A percentile compares a stretch with the other conserved stretches of the same genome.
These are phyloP conservation scores for Silurus aristotelis DNA, from an alignment of 2,797 vertebrate genomes.

Conservation along the genomic window DNA sequence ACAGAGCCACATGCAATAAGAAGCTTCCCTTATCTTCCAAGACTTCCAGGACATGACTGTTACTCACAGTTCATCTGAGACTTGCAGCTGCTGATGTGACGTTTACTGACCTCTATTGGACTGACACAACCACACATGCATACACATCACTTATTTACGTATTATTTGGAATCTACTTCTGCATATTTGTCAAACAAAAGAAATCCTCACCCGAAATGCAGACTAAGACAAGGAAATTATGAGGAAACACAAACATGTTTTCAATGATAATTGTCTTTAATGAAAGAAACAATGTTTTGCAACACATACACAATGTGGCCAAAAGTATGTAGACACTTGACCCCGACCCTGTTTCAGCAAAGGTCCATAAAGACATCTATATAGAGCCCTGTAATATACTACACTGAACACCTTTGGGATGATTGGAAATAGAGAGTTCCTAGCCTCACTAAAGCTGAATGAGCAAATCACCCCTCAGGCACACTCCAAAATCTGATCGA, in stretches of 20 bases:
- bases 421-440: too few species aligned
- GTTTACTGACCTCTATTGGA: constrained; percentile 1
- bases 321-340: too few species aligned
- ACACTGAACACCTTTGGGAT: background rate
- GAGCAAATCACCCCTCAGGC: too few species aligned
- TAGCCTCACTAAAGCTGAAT: too few species aligned
- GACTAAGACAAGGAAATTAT: background rate
- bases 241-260: background rate
- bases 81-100: background rate
- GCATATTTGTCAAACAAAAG: background rate
- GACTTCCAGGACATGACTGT: background rate
- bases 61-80: background rate
- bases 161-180: background rate
- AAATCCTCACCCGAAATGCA: background rate
- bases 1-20: background rate
- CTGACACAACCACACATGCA: background rate
- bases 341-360: too few species aligned
- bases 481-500: background rate
- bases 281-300: background rate
- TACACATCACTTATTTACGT: too few species aligned
- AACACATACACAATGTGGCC: background rate
- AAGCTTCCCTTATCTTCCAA: background rate
- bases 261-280: background rate
- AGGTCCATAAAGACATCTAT: too few species aligned
- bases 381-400: too few species aligned